These are phyloP conservation scores for Protonemura montana DNA, from an alignment of 2,888 invertebrate species.

Conservation along the genomic window DNA sequence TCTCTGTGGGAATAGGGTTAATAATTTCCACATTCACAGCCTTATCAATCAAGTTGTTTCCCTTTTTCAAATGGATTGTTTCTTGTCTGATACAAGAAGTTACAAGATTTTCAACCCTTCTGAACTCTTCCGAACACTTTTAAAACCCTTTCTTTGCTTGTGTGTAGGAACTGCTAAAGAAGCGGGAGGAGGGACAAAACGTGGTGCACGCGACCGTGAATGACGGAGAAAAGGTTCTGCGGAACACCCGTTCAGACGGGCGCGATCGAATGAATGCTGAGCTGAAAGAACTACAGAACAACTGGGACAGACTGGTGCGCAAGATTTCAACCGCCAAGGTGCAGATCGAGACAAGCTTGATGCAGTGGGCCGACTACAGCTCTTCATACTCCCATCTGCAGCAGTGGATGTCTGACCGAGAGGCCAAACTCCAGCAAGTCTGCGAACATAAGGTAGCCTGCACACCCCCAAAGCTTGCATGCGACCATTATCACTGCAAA, in stretches of 20 bases:
- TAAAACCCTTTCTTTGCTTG: neutral
- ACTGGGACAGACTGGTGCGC: constrained; percentile 91
- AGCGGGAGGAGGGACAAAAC: constrained; percentile 87
- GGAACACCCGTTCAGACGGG: constrained; percentile 89
- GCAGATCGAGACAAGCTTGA: constrained; percentile 84
- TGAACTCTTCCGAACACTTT: too few relatives aligned
- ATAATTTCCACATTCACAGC: too few relatives aligned
- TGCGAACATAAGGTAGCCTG: constrained; percentile 80
- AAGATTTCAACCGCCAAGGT: constrained; percentile 92
- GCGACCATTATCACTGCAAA: too few relatives aligned
- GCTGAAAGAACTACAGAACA: constrained; percentile 87
- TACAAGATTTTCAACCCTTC: too few relatives aligned
- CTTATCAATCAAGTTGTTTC: too few relatives aligned
- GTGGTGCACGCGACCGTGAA: constrained; percentile 86
- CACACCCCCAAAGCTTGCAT: too few relatives aligned
- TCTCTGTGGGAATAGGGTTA: too few relatives aligned
- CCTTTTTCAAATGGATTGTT: too few relatives aligned
- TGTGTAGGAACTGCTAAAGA: constrained; percentile 77
- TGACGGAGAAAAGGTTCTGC: constrained; percentile 86
- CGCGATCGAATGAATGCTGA: constrained; percentile 86
- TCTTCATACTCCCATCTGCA: constrained; percentile 91
- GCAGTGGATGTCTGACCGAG: constrained; percentile 93
- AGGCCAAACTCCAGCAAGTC: constrained; percentile 90
- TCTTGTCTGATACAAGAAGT: too few relatives aligned
- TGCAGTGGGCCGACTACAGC: constrained; percentile 97